Percentiles rank a stretch among this genome's conserved stretches.
Evolutionary conservation across 2,888 invertebrate species (phyloP).

Genomic region (Conchocele bisecta): DNA sequence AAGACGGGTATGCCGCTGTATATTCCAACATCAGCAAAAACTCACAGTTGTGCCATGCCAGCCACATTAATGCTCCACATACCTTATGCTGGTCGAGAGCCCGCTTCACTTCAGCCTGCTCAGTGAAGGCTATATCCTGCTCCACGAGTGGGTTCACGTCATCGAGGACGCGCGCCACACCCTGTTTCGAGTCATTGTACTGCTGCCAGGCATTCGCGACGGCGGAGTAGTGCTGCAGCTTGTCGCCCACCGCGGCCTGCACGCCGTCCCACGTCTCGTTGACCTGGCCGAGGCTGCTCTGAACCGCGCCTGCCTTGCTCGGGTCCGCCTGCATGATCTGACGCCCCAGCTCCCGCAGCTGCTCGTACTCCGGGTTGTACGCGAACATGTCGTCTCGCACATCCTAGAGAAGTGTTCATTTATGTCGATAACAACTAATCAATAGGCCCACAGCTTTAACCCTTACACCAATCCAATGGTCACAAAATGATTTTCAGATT

Average conservation of each 20-base stretch:
- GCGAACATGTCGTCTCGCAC: conserved; percentile 75
- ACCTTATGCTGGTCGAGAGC: conserved; percentile 80
- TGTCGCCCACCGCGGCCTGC: conserved; percentile 68
- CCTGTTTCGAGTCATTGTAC: conserved; percentile 74
- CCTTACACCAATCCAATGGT: too few relatives aligned
- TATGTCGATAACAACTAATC: too few relatives aligned
- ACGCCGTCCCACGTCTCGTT: conserved; percentile 77
- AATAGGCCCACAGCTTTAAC: too few relatives aligned
- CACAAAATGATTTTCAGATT: too few relatives aligned
- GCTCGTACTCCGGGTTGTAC: conserved; percentile 84
- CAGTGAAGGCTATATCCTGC: conserved; percentile 68
- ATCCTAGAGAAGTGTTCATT: conserved; percentile 59
- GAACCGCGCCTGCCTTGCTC: conserved; percentile 66
- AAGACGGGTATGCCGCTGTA: too few relatives aligned
- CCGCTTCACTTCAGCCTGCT: conserved; percentile 73
- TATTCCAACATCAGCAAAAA: not conserved
- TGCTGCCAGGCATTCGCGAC: conserved; percentile 77
- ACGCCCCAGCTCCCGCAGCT: conserved; percentile 91
- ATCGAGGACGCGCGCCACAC: conserved; percentile 69
- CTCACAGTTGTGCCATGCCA: too few relatives aligned
- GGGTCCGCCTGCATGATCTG: conserved; percentile 77
- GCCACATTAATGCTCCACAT: not conserved
- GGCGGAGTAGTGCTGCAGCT: conserved; percentile 68
- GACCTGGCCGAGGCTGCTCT: conserved; percentile 70
- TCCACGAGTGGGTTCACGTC: conserved; percentile 70